Evolutionary conservation across 2,113 vertebrate genomes (phyloP), one percentile per base, ranked within the genome.

Genomic region (Mystacornis crossleyi): DNA sequence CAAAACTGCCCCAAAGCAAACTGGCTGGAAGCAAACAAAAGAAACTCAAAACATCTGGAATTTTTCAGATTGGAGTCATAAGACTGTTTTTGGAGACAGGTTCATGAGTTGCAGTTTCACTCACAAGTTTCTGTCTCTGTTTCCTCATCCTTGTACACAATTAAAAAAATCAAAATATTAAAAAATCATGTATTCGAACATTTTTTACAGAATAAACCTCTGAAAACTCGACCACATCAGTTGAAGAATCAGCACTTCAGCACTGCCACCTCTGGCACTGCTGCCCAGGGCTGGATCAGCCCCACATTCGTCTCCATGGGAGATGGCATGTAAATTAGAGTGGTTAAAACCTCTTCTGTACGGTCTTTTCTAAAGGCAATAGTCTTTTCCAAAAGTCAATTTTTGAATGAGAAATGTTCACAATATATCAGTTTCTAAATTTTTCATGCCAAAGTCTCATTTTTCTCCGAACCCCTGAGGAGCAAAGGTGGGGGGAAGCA

Each of bases 291-390:
- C 42, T 43, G n/a, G 48, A 72, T 43, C 34, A 50, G 48, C 34
- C 19, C 31, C 36, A 4, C 3, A 4, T 31, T 18, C 36, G 25
- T 21, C 45, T 23, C 53, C 0, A 0, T 14, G 14, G 14, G 43
- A 75, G 28, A 29, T 2, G 14, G n/a, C 4, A n/a, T 0, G 1
- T 31, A 58, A 89, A 72, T 40, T 50, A 43, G 33, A 71, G n/a
- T 18, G 25, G 26, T 34, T 62, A 38, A 75, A 86, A 33, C 4
- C 16, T 42, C 40, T 64, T 34, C 38, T n/a, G 3, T 16, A 14
- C 6, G 10, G 31, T 14, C 19, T 55, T 70, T 70, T 65, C 21
- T 18, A 71, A 47, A 87, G 29, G 45, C 72, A 80, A 67, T 2
- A 10, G 17, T 11, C 8, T 71, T 69, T 64, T 31, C 18, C 47